Evolutionary conservation across 2,888 invertebrate species (phyloP), one percentile per base, ranked within the genome.

Genomic region (Dicyrtoma fusca): DNA sequence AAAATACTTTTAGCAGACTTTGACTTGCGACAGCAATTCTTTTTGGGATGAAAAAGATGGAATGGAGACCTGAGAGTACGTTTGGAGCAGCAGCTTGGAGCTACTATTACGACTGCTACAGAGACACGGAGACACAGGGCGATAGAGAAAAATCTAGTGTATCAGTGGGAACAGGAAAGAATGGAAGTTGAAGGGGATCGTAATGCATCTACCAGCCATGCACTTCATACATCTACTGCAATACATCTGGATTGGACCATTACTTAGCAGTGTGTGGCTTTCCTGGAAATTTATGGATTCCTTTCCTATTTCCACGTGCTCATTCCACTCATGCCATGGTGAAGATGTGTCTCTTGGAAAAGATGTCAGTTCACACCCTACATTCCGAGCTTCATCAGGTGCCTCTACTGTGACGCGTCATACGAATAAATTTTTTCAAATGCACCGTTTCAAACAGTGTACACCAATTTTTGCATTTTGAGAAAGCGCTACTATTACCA

Each of bases 11-110:
- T 26, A 62, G 45, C 55, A 55, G 55, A 55, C 55, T 55, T 55
- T 62, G 62, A 62, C 62, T 62, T 45, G 62, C 62, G 62, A 62
- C 62, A 62, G 62, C 62, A 21, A 62, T 62, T 62, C 42, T 45
- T 55, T 55, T 55, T 17, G 51, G 21, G 55, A 55, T 21, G 55
- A 55, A 55, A 55, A 34, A 34, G 34, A 34, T 34, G 34, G 34
- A 34, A 34, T 34, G 34, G 34, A 34, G 34, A 34, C 4, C 34
- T 8, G 34, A 34, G 34, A 34, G 34, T 34, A 34, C 34, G 55
- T 8, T 34, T 34, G 34, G 8, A 34, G 34, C 8, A 34, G 3
- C 34, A 34, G 34, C 34, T 34, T 34, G 34, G 4, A 34, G 3
- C 8, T 34, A 34, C n/a, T n/a, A n/a, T n/a, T n/a, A n/a, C n/a